These are phyloP conservation scores for Hemitrygon akajei DNA, from an alignment of 2,797 vertebrate genomes.

Conservation along the genomic window DNA sequence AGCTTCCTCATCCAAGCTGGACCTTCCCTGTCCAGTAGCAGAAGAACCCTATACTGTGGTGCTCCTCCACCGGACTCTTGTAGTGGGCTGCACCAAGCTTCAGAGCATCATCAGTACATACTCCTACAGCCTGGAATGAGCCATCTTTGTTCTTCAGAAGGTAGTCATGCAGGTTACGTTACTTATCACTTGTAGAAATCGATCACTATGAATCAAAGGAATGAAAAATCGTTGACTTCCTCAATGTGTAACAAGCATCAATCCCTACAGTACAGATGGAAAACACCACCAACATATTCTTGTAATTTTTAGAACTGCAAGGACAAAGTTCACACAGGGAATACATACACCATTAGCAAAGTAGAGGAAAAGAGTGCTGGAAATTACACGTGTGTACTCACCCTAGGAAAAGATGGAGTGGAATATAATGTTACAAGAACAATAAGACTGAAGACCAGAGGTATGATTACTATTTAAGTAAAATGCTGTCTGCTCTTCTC, in stretches of 20 bases:
- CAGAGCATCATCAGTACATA: no score
- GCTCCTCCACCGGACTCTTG: no score
- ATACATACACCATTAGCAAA: neutral
- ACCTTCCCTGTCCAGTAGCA: no score
- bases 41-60: no score
- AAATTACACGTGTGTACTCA: constrained; percentile 9
- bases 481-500: neutral
- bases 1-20: no score
- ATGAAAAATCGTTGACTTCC: neutral
- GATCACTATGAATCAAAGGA: neutral
- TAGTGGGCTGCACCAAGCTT: no score
- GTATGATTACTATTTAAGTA: neutral
- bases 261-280: neutral
- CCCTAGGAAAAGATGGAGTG: neutral
- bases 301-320: constrained; percentile 22
- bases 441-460: neutral
- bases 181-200: neutral
- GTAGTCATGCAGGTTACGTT: neutral
- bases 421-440: constrained; percentile 3
- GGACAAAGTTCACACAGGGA: constrained; percentile 11
- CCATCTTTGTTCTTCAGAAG: no score
- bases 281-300: neutral
- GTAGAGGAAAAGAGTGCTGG: constrained; percentile 3
- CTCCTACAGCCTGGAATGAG: no score
- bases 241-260: no score